Evolutionary conservation across 1,140 invertebrate genomes (phyloP).

Genomic region (Oedothorax gibbosus): DNA sequence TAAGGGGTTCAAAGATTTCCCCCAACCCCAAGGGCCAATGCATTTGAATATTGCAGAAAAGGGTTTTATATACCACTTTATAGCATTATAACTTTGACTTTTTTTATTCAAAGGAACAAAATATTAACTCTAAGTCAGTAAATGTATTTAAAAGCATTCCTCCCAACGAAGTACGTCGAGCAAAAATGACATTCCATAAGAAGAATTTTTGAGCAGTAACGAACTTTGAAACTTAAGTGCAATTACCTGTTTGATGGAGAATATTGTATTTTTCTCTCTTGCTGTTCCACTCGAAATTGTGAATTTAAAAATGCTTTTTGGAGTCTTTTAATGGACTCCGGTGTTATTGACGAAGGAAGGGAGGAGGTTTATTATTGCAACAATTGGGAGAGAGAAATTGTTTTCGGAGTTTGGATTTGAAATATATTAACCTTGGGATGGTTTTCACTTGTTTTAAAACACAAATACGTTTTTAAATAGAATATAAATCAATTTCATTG

Average conservation of each 20-base stretch:
- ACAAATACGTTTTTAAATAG: no score
- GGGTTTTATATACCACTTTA: no score
- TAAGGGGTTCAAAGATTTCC: no score
- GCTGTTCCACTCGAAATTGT: not conserved
- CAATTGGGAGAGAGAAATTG: conserved; percentile 21
- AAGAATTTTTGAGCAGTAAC: conserved; percentile 34
- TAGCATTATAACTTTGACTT: not conserved
- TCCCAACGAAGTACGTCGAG: conserved; percentile 19
- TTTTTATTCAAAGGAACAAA: conserved; percentile 10
- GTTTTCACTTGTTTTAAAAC: not conserved
- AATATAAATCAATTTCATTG: no score
- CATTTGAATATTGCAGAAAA: not conserved
- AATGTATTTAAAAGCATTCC: conserved; percentile 47
- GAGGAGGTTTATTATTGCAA: conserved; percentile 19
- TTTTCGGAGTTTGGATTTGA: conserved; percentile 5
- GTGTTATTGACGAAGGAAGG: not conserved
- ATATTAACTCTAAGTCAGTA: conserved; percentile 48
- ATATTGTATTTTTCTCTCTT: conserved; percentile 43
- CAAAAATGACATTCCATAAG: conserved; percentile 46
- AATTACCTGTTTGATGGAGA: conserved; percentile 48
- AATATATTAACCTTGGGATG: not conserved
- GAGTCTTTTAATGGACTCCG: conserved; percentile 30
- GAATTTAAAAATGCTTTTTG: not conserved
- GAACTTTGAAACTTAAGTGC: conserved; percentile 56
- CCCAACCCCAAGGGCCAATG: not conserved